Evolutionary conservation across 2,797 vertebrate species (phyloP).

Genomic region (Neopelma chrysocephalum): DNA sequence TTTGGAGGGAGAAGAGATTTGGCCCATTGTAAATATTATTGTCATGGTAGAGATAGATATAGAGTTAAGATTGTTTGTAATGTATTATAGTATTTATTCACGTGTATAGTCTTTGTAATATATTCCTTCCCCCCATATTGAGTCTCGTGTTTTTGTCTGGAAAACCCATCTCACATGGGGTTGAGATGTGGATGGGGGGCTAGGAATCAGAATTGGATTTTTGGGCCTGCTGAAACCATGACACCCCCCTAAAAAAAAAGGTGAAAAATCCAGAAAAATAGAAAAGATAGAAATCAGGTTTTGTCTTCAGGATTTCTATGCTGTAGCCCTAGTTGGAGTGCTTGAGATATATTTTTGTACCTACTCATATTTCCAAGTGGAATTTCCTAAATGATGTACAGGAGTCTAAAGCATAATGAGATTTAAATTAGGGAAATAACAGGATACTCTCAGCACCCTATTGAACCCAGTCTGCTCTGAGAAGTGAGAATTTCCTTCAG

Average conservation of each 20-base stretch:
- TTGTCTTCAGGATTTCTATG: background rate
- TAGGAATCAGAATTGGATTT: too few species aligned
- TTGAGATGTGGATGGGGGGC: too few species aligned
- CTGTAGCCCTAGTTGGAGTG: background rate
- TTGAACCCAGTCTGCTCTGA: background rate
- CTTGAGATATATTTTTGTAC: background rate
- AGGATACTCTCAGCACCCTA: background rate
- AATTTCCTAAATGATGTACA: background rate
- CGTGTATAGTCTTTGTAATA: too few species aligned
- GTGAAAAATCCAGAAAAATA: background rate
- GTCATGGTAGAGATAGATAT: too few species aligned
- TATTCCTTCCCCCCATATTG: too few species aligned
- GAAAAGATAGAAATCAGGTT: background rate
- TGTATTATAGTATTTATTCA: too few species aligned
- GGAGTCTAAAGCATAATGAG: background rate
- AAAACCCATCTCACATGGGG: too few species aligned
- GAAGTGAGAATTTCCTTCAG: conserved; percentile 7
- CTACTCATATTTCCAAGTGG: background rate
- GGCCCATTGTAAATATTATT: too few species aligned
- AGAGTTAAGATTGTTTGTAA: too few species aligned
- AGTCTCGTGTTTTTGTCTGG: too few species aligned
- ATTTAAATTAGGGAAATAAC: background rate
- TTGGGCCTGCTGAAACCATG: too few species aligned
- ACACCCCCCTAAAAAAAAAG: background rate
- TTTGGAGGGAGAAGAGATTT: too few species aligned